Evolutionary conservation across 2,888 invertebrate species (phyloP).

Genomic region (Hyposoter didymator): DNA sequence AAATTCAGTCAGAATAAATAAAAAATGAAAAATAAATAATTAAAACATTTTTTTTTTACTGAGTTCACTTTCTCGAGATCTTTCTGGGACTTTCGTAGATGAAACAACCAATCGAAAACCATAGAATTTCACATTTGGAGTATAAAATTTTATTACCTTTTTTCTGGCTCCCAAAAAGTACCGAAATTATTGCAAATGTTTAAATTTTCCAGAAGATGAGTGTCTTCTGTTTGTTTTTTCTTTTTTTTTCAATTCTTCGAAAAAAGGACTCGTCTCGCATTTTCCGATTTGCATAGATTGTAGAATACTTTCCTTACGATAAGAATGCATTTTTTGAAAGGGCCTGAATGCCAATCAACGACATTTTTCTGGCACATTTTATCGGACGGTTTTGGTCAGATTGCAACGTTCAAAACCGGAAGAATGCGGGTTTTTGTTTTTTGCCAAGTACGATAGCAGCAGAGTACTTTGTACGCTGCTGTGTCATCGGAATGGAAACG

Average conservation of each 20-base stretch:
- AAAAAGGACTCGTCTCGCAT: neutral
- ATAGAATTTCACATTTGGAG: no score
- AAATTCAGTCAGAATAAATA: no score
- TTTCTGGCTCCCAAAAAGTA: no score
- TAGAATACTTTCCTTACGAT: neutral
- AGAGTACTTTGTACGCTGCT: neutral
- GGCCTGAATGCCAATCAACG: neutral
- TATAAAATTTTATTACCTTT: no score
- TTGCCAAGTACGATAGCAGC: neutral
- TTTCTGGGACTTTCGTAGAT: neutral
- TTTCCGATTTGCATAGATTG: neutral
- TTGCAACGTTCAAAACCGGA: neutral
- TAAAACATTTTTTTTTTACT: no score
- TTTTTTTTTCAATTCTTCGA: no score
- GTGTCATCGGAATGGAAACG: conserved; percentile 14
- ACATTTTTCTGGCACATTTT: neutral
- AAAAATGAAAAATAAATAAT: no score
- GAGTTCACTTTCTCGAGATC: neutral
- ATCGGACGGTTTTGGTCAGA: neutral
- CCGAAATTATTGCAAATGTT: no score
- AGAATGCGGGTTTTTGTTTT: conserved; percentile 7
- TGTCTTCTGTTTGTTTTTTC: no score
- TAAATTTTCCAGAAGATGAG: no score
- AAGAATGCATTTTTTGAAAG: neutral
- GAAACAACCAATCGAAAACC: no score